Evolutionary conservation across 2,888 invertebrate genomes (phyloP), one percentile per base, ranked within the genome.

Genomic region (Argyresthia goedartella): DNA sequence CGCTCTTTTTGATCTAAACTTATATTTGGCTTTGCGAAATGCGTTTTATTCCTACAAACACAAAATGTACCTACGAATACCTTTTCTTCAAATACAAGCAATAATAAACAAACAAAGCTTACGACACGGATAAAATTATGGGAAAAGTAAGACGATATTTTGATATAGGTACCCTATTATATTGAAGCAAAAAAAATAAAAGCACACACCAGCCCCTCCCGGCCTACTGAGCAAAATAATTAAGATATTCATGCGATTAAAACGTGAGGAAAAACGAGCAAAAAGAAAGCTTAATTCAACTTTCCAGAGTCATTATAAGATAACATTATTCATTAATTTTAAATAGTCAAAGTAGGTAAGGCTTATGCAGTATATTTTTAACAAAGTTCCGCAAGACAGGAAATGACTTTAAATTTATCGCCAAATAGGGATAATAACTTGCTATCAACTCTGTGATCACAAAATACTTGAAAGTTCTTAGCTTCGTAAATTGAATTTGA

Each of bases 271-370:
- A 71, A 73, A 78, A 73, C 60, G 65, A 65, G 63, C 63, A 66
- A 68, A 66, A 68, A 77, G 71, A 73, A 82, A 84, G 77, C 85
- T 84, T 79, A 85, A 85, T 84, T 85, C 81, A 85, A 82, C 81
- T 82, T 81, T 67, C 62, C 69, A 67, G 71, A 77, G 81, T 80
- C 78, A 77, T 85, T 82, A 84, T 82, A 79, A 78, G 85, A 86
- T 85, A 85, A 84, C 81, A 85, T 81, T 82, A 84, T 82, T 85
- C 81, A 85, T 85, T 84, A 86, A 86, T 84, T 85, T 84, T 76
- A 81, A 84, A 84, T 76, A 73, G 73, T 73, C 71, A 71, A 72
- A 69, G 73, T 66, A 71, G 66, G 25, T 25, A 6, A 25, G 71
- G 73, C 71, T 78, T 76, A 82, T 78, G 75, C 65, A 74, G 78